These are phyloP conservation scores for Madoqua kirkii DNA, from an alignment of 2,113 vertebrate genomes.

Conservation along the genomic window DNA sequence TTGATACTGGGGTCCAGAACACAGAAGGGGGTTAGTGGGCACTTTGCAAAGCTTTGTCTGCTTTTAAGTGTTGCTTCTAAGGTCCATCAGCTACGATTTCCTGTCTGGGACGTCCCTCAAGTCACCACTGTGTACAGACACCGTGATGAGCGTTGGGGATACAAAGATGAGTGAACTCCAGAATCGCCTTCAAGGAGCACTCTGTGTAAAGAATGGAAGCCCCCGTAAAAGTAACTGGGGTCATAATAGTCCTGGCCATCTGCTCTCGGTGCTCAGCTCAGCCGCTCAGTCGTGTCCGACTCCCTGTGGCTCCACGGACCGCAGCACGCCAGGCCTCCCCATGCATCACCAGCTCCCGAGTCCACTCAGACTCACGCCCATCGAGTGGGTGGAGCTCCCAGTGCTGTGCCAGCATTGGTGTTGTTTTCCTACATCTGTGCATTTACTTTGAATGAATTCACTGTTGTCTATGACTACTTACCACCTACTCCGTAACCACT, in stretches of 20 bases:
- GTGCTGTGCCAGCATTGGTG: accelerated
- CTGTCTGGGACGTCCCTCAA: neutral
- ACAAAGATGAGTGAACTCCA: neutral
- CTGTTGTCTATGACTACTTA: neutral
- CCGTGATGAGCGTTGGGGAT: neutral
- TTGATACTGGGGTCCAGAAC: slow-evolving; percentile 39
- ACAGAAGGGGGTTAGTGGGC: slow-evolving; percentile 16
- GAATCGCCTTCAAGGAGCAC: neutral
- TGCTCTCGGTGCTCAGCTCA: neutral
- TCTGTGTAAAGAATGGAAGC: neutral
- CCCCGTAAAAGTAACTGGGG: neutral
- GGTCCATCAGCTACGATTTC: neutral
- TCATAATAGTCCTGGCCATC: neutral
- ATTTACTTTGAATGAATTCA: neutral
- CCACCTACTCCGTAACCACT: neutral
- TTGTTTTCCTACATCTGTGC: neutral
- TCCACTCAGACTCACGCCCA: accelerated
- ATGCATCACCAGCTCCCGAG: accelerated
- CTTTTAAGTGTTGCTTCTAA: neutral
- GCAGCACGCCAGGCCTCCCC: neutral
- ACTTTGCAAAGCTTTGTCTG: neutral
- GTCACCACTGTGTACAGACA: neutral
- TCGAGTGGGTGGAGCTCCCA: neutral
- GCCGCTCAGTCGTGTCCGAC: neutral
- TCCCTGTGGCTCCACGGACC: accelerated